Conservation (phyloP, 1,140 invertebrate genomes). For the Pogonognathellus flavescens region DNA sequence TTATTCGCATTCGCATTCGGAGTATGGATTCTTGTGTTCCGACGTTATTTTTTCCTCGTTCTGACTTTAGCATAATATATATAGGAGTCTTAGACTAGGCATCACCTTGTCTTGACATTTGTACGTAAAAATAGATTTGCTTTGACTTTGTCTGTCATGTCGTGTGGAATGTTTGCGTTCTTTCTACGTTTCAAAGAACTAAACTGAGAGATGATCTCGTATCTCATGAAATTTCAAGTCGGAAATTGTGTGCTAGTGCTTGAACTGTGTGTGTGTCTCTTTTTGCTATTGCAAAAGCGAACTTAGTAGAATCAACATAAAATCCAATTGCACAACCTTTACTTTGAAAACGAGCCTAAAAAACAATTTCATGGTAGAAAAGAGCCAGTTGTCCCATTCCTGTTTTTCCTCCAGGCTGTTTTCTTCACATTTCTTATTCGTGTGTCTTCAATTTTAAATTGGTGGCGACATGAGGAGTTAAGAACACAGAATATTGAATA, state of each 20-base stretch:
- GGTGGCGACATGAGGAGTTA: too few species aligned
- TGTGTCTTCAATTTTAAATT: too few species aligned
- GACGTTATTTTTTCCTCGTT: not conserved
- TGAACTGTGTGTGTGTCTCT: not conserved
- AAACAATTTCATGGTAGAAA: conserved; percentile 31
- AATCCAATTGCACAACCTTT: conserved; percentile 52
- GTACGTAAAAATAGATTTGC: too few species aligned
- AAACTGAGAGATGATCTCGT: conserved; percentile 15
- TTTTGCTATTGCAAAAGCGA: conserved; percentile 15
- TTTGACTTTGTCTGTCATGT: not conserved
- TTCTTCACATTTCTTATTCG: too few species aligned
- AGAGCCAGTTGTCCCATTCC: not conserved
- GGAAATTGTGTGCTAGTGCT: conserved; percentile 8
- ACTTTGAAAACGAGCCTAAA: conserved; percentile 20
- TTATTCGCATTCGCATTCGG: too few species aligned
- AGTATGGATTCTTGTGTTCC: too few species aligned
- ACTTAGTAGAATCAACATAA: conserved; percentile 23
- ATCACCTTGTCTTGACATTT: too few species aligned
- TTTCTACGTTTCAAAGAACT: not conserved
- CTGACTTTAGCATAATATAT: too few species aligned
- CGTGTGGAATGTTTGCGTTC: not conserved
- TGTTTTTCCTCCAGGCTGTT: not conserved
- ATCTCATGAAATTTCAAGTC: conserved; percentile 9
- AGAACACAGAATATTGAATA: too few species aligned
- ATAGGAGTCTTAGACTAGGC: too few species aligned